Evolutionary conservation across 2,797 vertebrate species (phyloP), one percentile per base, ranked within the genome.

Genomic region (Spinus olivaceus): DNA sequence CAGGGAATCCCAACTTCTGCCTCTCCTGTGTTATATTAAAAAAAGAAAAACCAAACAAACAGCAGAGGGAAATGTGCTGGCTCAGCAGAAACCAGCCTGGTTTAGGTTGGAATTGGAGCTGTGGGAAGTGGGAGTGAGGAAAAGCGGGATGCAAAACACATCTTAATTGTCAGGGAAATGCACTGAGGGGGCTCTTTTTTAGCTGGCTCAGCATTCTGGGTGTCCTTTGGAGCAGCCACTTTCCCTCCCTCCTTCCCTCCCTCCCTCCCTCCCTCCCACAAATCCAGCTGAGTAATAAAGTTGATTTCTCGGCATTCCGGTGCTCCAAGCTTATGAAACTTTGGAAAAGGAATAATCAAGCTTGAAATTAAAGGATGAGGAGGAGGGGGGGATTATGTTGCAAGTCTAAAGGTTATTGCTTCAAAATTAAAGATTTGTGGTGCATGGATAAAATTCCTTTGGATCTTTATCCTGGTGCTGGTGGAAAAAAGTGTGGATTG

Each of bases 101-200:
- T 15, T 77, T 50, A 14, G 49, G 72, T 42, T 41, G 39, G 76
- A 86, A 39, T 69, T 1, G 1, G 46, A 87, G 74, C 72, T 0
- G 15, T 2, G 12, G 65, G 59, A 77, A 69, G 57, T 50, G 86
- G 81, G 74, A 80, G 76, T 35, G 54, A 77, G 60, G 69, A 59
- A 85, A 92, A 94, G 12, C 19, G 28, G 59, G 76, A 74, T 86
- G 94, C 72, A 77, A 80, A 90, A 39, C 74, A 65, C 46, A 28
- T 84, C 78, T 90, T 93, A 89, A 97, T 93, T 87, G 81, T 32
- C 33, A 23, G 65, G 44, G 76, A 73, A 91, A 73, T n/a, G 54
- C 67, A 39, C n/a, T 10, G 77, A 81, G 83, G 87, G 60, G 39
- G 32, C 7, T 32, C 15, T 10, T 60, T 18, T 59, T 30, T 0